Percentiles rank a stretch among this genome's conserved stretches.
These are phyloP conservation scores for Echiichthys vipera DNA, from an alignment of 2,797 vertebrate species.

Conservation along the genomic window DNA sequence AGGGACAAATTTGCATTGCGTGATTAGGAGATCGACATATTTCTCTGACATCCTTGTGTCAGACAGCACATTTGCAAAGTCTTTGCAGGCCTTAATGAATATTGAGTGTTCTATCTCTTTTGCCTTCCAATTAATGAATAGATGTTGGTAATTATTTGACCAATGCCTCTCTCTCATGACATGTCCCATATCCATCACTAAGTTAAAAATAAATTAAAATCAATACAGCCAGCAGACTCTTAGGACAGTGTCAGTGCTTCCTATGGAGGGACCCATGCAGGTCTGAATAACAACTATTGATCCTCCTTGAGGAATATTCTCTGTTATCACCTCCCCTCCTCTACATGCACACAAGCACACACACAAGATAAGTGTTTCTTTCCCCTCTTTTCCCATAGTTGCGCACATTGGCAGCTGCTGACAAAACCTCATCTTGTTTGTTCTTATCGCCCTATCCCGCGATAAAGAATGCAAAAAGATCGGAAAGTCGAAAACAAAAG, in stretches of 20 bases:
- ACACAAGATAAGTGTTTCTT: slow-evolving; percentile 72
- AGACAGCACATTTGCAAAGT: slow-evolving; percentile 79
- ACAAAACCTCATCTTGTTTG: slow-evolving; percentile 75
- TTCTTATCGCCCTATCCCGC: slow-evolving; percentile 68
- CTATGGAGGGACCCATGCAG: slow-evolving; percentile 77
- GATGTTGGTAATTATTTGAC: slow-evolving; percentile 88
- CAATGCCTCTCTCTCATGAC: slow-evolving; percentile 80
- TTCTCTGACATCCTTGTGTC: slow-evolving; percentile 74
- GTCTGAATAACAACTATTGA: slow-evolving; percentile 88
- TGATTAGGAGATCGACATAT: slow-evolving; percentile 77
- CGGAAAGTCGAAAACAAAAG: slow-evolving; percentile 48
- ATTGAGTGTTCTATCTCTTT: slow-evolving; percentile 85
- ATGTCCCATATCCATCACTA: slow-evolving; percentile 88
- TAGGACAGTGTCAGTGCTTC: slow-evolving; percentile 80
- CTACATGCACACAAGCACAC: slow-evolving; percentile 38
- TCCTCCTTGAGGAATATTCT: slow-evolving; percentile 85
- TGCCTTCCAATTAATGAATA: slow-evolving; percentile 86
- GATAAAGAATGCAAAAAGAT: slow-evolving; percentile 77
- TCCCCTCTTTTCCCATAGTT: slow-evolving; percentile 51
- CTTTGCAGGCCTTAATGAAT: slow-evolving; percentile 85
- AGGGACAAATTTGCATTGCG: slow-evolving; percentile 61
- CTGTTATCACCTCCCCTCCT: slow-evolving; percentile 82
- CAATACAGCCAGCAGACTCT: slow-evolving; percentile 81
- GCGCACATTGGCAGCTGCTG: slow-evolving; percentile 59
- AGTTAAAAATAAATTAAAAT: slow-evolving; percentile 91